A percentile compares a stretch with the other conserved stretches of the same genome.
These are phyloP conservation scores for Byasa hedistus DNA, from an alignment of 2,888 invertebrate species.

Conservation along the genomic window DNA sequence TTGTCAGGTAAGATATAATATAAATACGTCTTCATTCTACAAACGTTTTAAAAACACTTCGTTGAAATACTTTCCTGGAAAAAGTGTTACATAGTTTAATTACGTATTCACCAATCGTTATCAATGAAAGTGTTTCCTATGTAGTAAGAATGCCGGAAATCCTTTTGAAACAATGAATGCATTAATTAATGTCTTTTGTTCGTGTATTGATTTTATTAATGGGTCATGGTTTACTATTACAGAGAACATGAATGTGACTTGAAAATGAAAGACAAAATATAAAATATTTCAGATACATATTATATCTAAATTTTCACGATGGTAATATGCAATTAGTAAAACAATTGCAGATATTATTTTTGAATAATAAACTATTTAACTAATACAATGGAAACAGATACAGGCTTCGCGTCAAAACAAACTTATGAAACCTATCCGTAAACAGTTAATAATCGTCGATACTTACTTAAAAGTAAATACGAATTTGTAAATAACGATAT, in stretches of 20 bases:
- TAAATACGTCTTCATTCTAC: background rate
- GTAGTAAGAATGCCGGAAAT: slow-evolving; percentile 6
- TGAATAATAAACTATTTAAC: background rate
- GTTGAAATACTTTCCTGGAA: slow-evolving; percentile 5
- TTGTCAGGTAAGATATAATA: too few species aligned
- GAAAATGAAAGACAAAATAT: background rate
- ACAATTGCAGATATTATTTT: background rate
- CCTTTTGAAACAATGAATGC: background rate
- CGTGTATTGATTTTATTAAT: slow-evolving; percentile 4
- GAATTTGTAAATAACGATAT: background rate
- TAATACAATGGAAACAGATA: slow-evolving; percentile 28
- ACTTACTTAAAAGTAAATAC: background rate
- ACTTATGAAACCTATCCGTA: slow-evolving; percentile 31
- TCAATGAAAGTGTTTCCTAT: slow-evolving; percentile 11
- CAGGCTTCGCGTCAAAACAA: slow-evolving; percentile 28
- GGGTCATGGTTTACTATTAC: background rate
- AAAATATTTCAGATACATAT: background rate
- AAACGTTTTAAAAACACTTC: background rate
- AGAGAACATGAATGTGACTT: background rate
- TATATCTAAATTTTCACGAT: background rate
- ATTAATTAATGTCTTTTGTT: background rate
- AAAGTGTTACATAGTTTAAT: background rate
- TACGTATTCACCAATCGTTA: background rate
- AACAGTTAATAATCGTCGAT: slow-evolving; percentile 32
- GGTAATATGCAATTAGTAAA: background rate